Conservation (phyloP, 2,113 vertebrate species). For the Callipepla squamata region DNA sequence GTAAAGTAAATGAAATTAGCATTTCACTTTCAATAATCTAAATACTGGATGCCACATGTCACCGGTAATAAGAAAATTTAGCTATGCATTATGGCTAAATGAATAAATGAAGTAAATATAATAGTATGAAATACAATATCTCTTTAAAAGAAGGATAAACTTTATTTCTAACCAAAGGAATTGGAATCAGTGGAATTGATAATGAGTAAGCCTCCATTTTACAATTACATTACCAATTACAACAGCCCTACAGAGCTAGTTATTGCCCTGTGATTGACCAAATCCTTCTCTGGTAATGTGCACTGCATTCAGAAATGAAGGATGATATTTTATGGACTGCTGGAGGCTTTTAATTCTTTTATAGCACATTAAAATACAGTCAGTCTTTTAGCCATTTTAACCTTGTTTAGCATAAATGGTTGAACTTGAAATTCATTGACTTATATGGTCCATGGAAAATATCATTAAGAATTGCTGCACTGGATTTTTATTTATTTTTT, state of each 20-base stretch:
- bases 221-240: constrained; percentile 55
- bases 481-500: neutral
- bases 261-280: constrained; percentile 61
- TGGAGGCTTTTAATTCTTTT: constrained; percentile 77
- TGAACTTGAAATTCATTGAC: constrained; percentile 73
- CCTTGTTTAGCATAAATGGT: constrained; percentile 80
- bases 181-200: constrained; percentile 2
- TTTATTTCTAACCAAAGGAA: constrained; percentile 19
- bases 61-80: constrained; percentile 52
- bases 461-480: constrained; percentile 68
- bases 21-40: neutral
- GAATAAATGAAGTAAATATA: constrained; percentile 48
- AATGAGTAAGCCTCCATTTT: neutral
- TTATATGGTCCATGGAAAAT: constrained; percentile 66
- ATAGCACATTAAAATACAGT: constrained; percentile 74
- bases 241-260: constrained; percentile 23
- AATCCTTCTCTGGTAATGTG: constrained; percentile 68
- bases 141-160: constrained; percentile 20
- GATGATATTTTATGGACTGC: constrained; percentile 68
- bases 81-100: neutral
- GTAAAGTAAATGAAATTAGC: neutral
- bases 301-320: constrained; percentile 65
- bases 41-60: neutral
- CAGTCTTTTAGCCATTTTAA: constrained; percentile 75
- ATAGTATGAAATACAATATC: constrained; percentile 35